A percentile compares a stretch with the other conserved stretches of the same genome.
These are phyloP conservation scores for Schizotus pectinicornis DNA, from an alignment of 2,888 invertebrate genomes.

Conservation along the genomic window DNA sequence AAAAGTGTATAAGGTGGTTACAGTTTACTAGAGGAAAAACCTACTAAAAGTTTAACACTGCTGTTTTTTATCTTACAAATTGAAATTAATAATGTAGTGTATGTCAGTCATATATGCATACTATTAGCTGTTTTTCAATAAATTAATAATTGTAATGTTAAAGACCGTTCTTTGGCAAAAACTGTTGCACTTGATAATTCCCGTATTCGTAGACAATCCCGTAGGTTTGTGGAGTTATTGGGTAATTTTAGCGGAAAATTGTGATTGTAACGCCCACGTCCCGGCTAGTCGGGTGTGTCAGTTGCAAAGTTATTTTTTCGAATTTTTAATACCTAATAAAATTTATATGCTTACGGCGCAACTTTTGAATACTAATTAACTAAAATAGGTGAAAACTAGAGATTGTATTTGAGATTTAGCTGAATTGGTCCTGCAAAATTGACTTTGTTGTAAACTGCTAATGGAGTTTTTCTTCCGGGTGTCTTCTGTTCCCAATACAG, in stretches of 20 bases:
- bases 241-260: constrained; percentile 7
- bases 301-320: constrained; percentile 17
- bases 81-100: constrained; percentile 37
- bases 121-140: constrained; percentile 32
- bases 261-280: not conserved
- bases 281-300: constrained; percentile 3
- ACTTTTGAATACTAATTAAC: constrained; percentile 17
- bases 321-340: constrained; percentile 8
- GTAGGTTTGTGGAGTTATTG: not conserved
- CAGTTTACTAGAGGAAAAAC: constrained; percentile 31
- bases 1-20: constrained; percentile 38
- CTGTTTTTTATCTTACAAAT: constrained; percentile 42
- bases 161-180: constrained; percentile 23
- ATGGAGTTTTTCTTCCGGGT: constrained; percentile 25
- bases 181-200: constrained; percentile 35
- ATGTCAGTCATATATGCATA: constrained; percentile 37
- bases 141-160: constrained; percentile 29
- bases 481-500: not conserved
- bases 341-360: constrained; percentile 23
- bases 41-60: constrained; percentile 41
- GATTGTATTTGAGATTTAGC: constrained; percentile 15
- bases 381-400: constrained; percentile 18
- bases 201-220: constrained; percentile 27
- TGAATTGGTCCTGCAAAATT: constrained; percentile 32
- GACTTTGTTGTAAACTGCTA: constrained; percentile 36